Conservation (phyloP, 2,797 vertebrate species). For the Rhyacichthys aspro region DNA sequence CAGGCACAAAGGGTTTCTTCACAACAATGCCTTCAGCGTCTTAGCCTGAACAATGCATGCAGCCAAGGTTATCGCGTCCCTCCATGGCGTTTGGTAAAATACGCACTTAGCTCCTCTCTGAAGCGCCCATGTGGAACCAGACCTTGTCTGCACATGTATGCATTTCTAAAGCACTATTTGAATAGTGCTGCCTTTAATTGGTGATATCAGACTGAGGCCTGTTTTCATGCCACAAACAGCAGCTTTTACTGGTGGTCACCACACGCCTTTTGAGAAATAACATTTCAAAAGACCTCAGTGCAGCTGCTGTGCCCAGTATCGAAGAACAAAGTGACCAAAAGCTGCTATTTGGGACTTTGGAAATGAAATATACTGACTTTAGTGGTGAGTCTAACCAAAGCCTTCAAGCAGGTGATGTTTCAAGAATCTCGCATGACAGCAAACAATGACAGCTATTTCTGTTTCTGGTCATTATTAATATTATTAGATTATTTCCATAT, state of each 20-base stretch:
- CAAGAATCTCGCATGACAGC: not conserved
- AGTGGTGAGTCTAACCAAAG: not conserved
- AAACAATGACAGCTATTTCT: conserved; percentile 1
- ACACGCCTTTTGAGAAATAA: conserved; percentile 24
- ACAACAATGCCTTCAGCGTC: conserved; percentile 54
- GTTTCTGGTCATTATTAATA: not conserved
- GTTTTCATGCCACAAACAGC: conserved; percentile 41
- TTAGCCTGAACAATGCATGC: conserved; percentile 44
- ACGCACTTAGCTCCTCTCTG: conserved; percentile 30
- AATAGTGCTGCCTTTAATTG: conserved; percentile 30
- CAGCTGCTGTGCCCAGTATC: conserved; percentile 42
- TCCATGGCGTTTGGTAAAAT: conserved; percentile 38
- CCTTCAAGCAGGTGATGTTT: not conserved
- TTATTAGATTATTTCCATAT: conserved; percentile 1
- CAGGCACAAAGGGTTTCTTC: conserved; percentile 20
- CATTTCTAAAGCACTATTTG: conserved; percentile 23
- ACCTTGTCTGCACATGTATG: conserved; percentile 21
- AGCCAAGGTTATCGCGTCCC: conserved; percentile 34
- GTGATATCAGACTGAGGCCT: conserved; percentile 45
- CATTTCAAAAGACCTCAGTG: conserved; percentile 27
- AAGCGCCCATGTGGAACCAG: conserved; percentile 35
- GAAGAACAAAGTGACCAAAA: conserved; percentile 24
- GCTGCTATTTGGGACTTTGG: not conserved
- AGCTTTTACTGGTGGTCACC: conserved; percentile 27
- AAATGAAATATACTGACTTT: not conserved